phyloP scores from a whole-genome alignment of 2,113 vertebrate species.

The Oceanodroma tethys region DNA sequence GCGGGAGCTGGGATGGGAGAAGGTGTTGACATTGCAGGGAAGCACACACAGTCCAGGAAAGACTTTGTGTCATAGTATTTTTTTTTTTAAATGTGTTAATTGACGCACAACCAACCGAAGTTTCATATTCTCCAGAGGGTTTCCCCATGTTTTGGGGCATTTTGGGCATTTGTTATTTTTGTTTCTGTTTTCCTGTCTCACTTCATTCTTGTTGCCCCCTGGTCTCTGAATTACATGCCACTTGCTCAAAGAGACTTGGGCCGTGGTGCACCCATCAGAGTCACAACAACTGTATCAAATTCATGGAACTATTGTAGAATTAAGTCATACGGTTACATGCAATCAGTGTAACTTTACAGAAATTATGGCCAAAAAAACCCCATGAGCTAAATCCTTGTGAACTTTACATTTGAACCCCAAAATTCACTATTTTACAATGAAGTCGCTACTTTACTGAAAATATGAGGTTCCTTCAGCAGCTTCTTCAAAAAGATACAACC shows the following conservation, averaged over 20 bases:
- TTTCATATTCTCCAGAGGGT: not conserved
- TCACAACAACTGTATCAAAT: not conserved
- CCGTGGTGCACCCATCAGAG: not conserved
- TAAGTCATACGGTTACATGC: not conserved
- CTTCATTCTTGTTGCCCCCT: not conserved
- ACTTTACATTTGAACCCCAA: not conserved
- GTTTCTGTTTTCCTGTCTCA: not conserved
- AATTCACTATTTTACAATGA: not conserved
- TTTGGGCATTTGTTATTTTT: not conserved
- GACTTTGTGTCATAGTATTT: not conserved
- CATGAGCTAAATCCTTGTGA: not conserved
- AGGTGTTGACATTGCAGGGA: not conserved
- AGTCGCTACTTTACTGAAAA: not conserved
- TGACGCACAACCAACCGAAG: not conserved
- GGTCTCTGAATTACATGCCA: not conserved
- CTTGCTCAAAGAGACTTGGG: not conserved
- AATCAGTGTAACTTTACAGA: not conserved
- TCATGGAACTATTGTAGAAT: not conserved
- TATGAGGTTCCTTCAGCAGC: not conserved
- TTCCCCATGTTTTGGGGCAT: not conserved
- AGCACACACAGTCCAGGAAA: not conserved
- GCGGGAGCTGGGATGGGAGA: not conserved
- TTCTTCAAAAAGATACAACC: not conserved
- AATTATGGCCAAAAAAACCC: not conserved
- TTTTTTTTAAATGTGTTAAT: not conserved